A percentile compares a stretch with the other conserved stretches of the same genome.
These are phyloP conservation scores for Venustoraphidia nigricollis DNA, from an alignment of 2,888 invertebrate genomes.

Conservation along the genomic window DNA sequence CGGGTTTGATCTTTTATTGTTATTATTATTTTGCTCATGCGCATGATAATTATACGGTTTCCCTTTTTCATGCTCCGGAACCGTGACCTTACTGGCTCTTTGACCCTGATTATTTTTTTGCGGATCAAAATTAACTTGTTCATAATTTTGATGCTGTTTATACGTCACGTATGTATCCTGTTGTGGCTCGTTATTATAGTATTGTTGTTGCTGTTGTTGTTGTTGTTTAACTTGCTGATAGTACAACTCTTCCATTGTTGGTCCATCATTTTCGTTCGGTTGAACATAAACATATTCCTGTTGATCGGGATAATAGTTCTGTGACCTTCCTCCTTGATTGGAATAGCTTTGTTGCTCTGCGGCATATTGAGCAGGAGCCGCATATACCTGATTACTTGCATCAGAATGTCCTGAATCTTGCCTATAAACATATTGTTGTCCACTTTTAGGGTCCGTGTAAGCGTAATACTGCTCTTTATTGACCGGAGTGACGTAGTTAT, in stretches of 20 bases:
- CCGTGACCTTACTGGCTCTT: neutral
- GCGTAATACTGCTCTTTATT: neutral
- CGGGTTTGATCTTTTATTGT: constrained; percentile 6
- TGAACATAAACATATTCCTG: neutral
- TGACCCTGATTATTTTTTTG: neutral
- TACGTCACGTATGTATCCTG: constrained; percentile 1
- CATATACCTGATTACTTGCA: neutral
- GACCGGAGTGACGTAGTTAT: neutral
- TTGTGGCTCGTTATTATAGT: constrained; percentile 5
- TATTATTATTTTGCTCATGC: constrained; percentile 9
- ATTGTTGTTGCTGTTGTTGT: constrained; percentile 6
- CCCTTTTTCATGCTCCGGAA: neutral
- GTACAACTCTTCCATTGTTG: constrained; percentile 5
- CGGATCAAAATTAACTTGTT: constrained; percentile 5
- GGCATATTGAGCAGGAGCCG: neutral
- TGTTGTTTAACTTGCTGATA: constrained; percentile 5
- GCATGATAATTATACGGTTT: constrained; percentile 16
- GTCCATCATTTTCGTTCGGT: neutral
- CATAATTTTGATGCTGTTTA: constrained; percentile 7
- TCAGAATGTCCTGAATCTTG: neutral
- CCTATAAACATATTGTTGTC: neutral
- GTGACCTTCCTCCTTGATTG: neutral
- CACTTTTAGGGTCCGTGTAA: neutral
- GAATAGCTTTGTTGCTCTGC: neutral
- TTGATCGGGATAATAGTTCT: neutral